Evolutionary conservation across 37 sponge, comb jelly and placozoan species (phyloP).

Genomic region (Petrosia ficiformis): DNA sequence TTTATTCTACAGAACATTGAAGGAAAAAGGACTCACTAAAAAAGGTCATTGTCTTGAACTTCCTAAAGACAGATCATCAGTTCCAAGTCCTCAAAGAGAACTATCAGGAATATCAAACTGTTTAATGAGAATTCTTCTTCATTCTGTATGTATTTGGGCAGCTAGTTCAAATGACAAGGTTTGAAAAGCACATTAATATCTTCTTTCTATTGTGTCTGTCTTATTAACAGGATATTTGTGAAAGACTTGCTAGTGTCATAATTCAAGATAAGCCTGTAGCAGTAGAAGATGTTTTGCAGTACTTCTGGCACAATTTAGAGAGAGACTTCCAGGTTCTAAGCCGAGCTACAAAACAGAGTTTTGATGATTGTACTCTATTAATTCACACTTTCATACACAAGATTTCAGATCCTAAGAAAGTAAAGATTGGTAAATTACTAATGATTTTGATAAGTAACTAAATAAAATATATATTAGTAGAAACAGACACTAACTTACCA

Average conservation of each 20-base stretch:
- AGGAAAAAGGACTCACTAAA: not conserved
- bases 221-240: not conserved
- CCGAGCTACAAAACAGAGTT: not conserved
- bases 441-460: not conserved
- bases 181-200: no score
- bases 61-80: not conserved
- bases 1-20: not conserved
- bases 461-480: not conserved
- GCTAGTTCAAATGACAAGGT: not conserved
- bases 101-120: not conserved
- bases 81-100: slow-evolving; percentile 1
- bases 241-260: not conserved
- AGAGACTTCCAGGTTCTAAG: not conserved
- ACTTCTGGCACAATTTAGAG: slow-evolving; percentile 5
- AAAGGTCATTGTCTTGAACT: not conserved
- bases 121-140: not conserved
- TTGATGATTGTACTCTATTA: not conserved
- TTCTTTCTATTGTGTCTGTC: no score
- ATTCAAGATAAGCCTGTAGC: not conserved
- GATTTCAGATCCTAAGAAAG: not conserved
- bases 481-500: not conserved
- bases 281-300: not conserved
- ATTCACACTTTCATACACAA: slow-evolving; percentile 6
- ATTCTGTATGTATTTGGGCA: slow-evolving; percentile 3
- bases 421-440: not conserved